phyloP scores from a whole-genome alignment of 2,888 invertebrate species.

The Ischnus inquisitorius region DNA sequence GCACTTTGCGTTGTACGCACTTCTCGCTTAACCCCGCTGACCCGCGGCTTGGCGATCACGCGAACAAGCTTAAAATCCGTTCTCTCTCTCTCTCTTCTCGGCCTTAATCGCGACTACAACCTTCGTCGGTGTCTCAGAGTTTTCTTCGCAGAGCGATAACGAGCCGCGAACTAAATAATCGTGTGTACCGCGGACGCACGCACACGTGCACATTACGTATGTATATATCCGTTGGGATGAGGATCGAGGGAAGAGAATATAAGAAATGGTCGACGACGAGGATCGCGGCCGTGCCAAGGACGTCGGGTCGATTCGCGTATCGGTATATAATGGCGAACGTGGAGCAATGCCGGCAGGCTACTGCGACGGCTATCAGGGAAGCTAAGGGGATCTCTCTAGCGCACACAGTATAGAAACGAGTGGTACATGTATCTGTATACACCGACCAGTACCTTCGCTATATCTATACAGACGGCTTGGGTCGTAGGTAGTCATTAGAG shows the following conservation, averaged over 20 bases:
- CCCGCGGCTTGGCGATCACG: constrained; percentile 20
- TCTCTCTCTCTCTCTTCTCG: constrained; percentile 18
- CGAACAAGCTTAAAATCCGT: background rate
- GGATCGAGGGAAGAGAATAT: constrained; percentile 27
- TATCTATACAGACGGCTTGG: constrained; percentile 61
- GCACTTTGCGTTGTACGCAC: constrained; percentile 65
- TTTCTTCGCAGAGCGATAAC: constrained; percentile 54
- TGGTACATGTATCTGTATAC: background rate
- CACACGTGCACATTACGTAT: background rate
- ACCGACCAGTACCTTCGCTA: constrained; percentile 39
- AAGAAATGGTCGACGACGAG: constrained; percentile 46
- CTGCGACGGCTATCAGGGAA: constrained; percentile 28
- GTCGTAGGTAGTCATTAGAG: constrained; percentile 79
- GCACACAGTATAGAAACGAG: constrained; percentile 16
- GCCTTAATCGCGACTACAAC: constrained; percentile 53
- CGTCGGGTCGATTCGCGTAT: constrained; percentile 58
- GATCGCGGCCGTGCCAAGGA: constrained; percentile 59
- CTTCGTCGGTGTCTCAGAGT: constrained; percentile 18
- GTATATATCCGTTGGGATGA: background rate
- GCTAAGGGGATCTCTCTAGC: constrained; percentile 11
- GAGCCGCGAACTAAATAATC: constrained; percentile 61
- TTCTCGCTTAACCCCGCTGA: constrained; percentile 61
- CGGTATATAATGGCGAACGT: constrained; percentile 49
- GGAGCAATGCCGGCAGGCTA: constrained; percentile 43
- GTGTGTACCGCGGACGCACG: background rate